Evolutionary conservation across 2,888 invertebrate species (phyloP).

Genomic region (Dolomedes plantarius): DNA sequence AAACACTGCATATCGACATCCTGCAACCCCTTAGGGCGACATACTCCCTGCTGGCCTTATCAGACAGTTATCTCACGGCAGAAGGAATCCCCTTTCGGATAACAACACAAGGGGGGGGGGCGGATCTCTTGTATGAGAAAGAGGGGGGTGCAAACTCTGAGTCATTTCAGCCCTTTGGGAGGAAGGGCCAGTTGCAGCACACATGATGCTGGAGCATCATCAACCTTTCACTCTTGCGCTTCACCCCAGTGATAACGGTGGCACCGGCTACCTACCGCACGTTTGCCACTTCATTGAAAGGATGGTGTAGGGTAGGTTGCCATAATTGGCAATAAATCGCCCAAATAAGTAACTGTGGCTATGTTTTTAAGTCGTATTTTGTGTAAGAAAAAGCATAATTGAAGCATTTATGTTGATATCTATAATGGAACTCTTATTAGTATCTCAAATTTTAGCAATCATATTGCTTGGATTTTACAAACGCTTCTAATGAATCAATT

Average conservation of each 20-base stretch:
- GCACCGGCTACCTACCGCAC: conserved; percentile 22
- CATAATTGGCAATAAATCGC: conserved; percentile 36
- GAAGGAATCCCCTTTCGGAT: neutral
- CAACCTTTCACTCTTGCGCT: conserved; percentile 53
- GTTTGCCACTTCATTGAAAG: conserved; percentile 54
- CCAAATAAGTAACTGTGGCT: too few relatives aligned
- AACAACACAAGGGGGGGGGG: neutral
- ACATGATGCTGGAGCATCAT: conserved; percentile 46
- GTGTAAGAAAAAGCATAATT: too few relatives aligned
- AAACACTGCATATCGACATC: neutral
- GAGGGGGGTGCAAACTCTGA: conserved; percentile 26
- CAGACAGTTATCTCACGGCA: neutral
- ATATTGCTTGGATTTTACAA: too few relatives aligned
- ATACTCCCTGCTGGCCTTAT: conserved; percentile 4
- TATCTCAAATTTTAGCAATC: too few relatives aligned
- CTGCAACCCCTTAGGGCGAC: neutral
- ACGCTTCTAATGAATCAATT: too few relatives aligned
- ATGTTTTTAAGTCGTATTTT: too few relatives aligned
- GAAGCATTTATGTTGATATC: too few relatives aligned
- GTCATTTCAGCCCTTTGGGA: conserved; percentile 31
- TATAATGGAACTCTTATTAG: too few relatives aligned
- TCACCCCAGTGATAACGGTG: conserved; percentile 49
- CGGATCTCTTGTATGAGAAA: neutral
- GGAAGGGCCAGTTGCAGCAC: conserved; percentile 1
- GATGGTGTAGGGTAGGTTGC: neutral